Conservation (phyloP, 2,113 vertebrate species). For the Meleagris gallopavo region DNA sequence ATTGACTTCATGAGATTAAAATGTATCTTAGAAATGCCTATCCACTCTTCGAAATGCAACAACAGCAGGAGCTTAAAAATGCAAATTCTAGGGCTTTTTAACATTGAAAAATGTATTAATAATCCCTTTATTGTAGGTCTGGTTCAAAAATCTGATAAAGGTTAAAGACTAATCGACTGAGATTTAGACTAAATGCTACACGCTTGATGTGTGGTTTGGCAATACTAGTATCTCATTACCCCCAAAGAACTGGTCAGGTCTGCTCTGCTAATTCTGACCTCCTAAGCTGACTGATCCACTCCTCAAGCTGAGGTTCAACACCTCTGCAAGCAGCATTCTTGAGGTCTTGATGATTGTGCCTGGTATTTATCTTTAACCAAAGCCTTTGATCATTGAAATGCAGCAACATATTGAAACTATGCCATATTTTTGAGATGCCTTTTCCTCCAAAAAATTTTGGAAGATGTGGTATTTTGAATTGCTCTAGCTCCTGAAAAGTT, state of each 20-base stretch:
- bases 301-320: background rate
- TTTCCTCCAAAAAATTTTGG: background rate
- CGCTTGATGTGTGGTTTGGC: background rate
- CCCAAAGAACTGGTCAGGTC: background rate
- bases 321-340: background rate
- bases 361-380: background rate
- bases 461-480: background rate
- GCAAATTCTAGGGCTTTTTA: background rate
- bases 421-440: background rate
- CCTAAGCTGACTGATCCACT: background rate
- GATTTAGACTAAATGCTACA: background rate
- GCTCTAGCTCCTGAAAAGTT: background rate
- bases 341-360: background rate
- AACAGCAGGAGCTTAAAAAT: slow-evolving; percentile 4
- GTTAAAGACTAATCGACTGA: background rate
- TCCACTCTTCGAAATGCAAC: background rate
- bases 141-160: slow-evolving; percentile 1
- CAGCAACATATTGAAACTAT: background rate
- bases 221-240: background rate
- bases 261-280: background rate
- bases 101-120: background rate
- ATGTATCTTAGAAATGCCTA: background rate
- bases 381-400: background rate
- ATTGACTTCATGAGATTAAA: slow-evolving; percentile 2
- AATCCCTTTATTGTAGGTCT: background rate